phyloP scores from a whole-genome alignment of 2,113 vertebrate species.

The Bos taurus region DNA sequence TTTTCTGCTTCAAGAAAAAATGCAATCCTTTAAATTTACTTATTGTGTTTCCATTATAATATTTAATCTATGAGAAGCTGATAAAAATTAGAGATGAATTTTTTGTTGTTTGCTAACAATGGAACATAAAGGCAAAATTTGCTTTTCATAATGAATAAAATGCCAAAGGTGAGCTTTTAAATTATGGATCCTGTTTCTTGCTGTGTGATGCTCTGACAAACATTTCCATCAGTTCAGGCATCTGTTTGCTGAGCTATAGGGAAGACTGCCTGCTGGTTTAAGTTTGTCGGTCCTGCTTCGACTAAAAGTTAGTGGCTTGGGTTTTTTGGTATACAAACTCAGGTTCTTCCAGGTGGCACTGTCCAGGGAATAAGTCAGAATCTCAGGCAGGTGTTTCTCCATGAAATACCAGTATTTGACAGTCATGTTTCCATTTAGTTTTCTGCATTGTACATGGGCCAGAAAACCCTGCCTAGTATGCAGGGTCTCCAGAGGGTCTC shows the following conservation, averaged over 20 bases:
- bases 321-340: background rate
- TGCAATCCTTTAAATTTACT: background rate
- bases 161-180: background rate
- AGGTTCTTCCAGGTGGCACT: background rate
- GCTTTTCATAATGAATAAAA: background rate
- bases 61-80: background rate
- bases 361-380: background rate
- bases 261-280: background rate
- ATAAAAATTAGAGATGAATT: background rate
- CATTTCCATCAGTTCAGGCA: background rate
- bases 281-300: background rate
- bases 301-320: background rate
- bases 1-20: background rate
- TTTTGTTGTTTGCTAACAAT: background rate
- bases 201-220: background rate
- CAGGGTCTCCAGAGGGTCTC: background rate
- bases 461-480: background rate
- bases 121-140: background rate
- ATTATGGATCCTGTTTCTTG: background rate
- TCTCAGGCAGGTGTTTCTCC: background rate
- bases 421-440: background rate
- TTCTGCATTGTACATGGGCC: background rate
- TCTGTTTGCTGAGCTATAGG: background rate
- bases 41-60: background rate
- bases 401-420: background rate